These are phyloP conservation scores for Pachycephus smyrnensis DNA, from an alignment of 2,888 invertebrate genomes.

Conservation along the genomic window DNA sequence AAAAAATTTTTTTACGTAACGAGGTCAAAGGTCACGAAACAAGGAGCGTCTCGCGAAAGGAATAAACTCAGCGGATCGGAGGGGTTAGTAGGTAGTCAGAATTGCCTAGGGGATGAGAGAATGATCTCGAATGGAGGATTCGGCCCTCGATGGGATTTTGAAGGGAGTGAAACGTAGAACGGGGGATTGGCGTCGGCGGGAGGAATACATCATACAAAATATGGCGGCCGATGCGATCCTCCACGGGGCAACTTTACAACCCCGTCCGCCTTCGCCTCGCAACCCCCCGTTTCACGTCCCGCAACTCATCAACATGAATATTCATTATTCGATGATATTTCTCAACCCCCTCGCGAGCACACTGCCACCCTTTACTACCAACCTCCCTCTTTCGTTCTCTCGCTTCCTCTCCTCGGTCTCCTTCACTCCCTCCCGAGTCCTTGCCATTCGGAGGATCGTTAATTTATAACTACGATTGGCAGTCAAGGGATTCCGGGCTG, in stretches of 20 bases:
- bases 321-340: constrained; percentile 67
- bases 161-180: constrained; percentile 38
- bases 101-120: neutral
- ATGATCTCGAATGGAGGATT: constrained; percentile 4
- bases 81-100: neutral
- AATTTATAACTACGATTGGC: constrained; percentile 64
- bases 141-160: neutral
- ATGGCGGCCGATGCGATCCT: constrained; percentile 63
- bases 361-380: constrained; percentile 18
- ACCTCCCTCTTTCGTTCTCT: constrained; percentile 17
- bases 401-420: constrained; percentile 16
- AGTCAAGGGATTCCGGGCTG: constrained; percentile 11
- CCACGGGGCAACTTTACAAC: constrained; percentile 64
- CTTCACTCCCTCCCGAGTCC: constrained; percentile 31
- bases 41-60: neutral
- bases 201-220: constrained; percentile 61
- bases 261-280: constrained; percentile 51
- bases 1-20: neutral
- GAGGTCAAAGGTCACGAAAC: neutral
- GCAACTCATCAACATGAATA: constrained; percentile 66
- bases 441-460: constrained; percentile 54
- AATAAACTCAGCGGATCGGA: neutral
- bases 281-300: constrained; percentile 55
- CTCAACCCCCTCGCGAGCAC: constrained; percentile 40
- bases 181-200: constrained; percentile 17